These are phyloP conservation scores for Aricia artaxerxes DNA, from an alignment of 2,888 invertebrate species.

Conservation along the genomic window DNA sequence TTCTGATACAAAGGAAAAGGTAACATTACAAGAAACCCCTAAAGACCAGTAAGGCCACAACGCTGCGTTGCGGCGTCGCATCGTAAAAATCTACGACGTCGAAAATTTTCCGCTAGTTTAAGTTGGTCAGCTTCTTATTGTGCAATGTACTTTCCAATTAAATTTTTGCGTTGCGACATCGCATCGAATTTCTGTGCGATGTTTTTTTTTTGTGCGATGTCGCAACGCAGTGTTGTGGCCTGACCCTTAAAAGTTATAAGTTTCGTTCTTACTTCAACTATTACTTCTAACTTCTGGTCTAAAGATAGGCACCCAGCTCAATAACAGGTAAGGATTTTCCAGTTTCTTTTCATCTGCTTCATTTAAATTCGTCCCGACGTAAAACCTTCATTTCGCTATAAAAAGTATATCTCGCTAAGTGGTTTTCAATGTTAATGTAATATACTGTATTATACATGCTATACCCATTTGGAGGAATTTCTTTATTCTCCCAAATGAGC, in stretches of 20 bases:
- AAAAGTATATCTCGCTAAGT: conserved; percentile 27
- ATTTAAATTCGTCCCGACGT: neutral
- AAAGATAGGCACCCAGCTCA: neutral
- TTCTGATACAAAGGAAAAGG: no score
- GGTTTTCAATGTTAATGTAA: conserved; percentile 40
- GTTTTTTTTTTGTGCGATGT: no score
- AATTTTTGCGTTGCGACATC: no score
- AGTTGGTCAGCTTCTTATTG: no score
- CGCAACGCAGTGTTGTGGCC: no score
- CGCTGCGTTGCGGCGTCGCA: no score
- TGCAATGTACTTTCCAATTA: no score
- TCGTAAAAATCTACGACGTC: no score
- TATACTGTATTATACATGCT: conserved; percentile 36
- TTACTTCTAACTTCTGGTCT: neutral
- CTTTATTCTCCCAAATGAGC: conserved; percentile 37
- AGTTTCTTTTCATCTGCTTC: neutral
- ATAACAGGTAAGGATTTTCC: neutral
- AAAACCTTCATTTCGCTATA: neutral
- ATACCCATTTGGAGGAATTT: conserved; percentile 33
- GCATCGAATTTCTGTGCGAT: no score
- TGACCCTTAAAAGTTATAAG: neutral
- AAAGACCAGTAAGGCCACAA: no score
- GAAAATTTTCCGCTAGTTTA: no score
- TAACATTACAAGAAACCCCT: no score
- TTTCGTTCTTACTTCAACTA: neutral